These are phyloP conservation scores for Lepus europaeus DNA, from an alignment of 2,113 vertebrate species.

Conservation along the genomic window DNA sequence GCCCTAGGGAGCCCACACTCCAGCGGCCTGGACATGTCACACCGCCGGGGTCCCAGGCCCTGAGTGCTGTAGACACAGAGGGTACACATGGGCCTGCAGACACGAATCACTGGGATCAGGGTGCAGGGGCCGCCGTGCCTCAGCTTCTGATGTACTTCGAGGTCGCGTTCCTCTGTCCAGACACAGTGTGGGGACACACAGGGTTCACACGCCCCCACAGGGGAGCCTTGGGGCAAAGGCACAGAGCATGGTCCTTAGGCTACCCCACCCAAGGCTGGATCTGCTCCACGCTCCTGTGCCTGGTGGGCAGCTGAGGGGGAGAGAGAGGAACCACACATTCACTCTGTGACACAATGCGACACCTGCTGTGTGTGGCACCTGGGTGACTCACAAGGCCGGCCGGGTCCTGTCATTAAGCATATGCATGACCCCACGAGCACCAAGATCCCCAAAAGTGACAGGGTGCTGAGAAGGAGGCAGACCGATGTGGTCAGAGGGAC, in stretches of 20 bases:
- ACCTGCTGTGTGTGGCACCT: not conserved
- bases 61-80: not conserved
- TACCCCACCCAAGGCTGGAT: not conserved
- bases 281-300: not conserved
- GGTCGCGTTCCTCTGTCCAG: not conserved
- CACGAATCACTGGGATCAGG: not conserved
- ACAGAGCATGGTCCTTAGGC: no score
- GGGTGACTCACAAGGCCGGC: not conserved
- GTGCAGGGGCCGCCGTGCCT: not conserved
- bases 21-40: not conserved
- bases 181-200: not conserved
- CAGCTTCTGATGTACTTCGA: not conserved
- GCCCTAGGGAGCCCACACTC: not conserved
- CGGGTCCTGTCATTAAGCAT: not conserved
- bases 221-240: not conserved
- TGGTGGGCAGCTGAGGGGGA: not conserved
- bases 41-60: not conserved
- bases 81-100: not conserved
- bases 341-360: not conserved
- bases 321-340: not conserved
- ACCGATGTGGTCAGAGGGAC: not conserved
- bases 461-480: not conserved
- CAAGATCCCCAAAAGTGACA: not conserved
- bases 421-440: not conserved
- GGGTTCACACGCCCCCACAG: not conserved